phyloP scores from a whole-genome alignment of 2,888 invertebrate genomes.

The Neoascia interrupta region DNA sequence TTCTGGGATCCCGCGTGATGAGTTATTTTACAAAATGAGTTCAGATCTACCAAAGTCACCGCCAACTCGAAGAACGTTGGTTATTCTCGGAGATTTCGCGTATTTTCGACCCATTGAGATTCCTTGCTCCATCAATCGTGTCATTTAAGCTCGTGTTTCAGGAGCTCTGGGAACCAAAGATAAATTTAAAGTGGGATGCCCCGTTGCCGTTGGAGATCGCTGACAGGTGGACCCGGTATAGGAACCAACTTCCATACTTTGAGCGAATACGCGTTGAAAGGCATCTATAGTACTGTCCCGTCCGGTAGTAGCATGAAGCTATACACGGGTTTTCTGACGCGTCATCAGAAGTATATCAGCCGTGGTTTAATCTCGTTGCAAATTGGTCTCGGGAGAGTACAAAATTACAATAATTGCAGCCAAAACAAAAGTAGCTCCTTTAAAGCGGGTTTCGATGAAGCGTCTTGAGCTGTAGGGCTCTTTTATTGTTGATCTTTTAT shows the following conservation, averaged over 20 bases:
- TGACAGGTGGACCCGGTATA: neutral
- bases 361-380: slow-evolving; percentile 26
- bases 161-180: neutral
- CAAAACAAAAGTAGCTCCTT: slow-evolving; percentile 31
- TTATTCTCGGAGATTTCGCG: neutral
- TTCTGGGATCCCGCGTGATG: slow-evolving; percentile 5
- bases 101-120: slow-evolving; percentile 20
- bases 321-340: slow-evolving; percentile 13
- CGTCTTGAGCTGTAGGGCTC: slow-evolving; percentile 51
- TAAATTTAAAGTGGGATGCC: neutral
- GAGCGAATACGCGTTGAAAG: neutral
- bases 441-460: slow-evolving; percentile 44
- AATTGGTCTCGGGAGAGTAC: neutral
- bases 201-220: neutral
- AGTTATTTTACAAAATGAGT: neutral
- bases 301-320: neutral
- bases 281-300: neutral
- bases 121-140: slow-evolving; percentile 7
- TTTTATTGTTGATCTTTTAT: too few relatives aligned
- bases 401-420: slow-evolving; percentile 1
- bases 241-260: neutral
- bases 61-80: neutral
- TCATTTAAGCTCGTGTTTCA: slow-evolving; percentile 13
- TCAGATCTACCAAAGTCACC: too few relatives aligned
- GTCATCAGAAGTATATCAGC: slow-evolving; percentile 26